Evolutionary conservation across 2,888 invertebrate species (phyloP).

Genomic region (Himalopsyche tibetana): DNA sequence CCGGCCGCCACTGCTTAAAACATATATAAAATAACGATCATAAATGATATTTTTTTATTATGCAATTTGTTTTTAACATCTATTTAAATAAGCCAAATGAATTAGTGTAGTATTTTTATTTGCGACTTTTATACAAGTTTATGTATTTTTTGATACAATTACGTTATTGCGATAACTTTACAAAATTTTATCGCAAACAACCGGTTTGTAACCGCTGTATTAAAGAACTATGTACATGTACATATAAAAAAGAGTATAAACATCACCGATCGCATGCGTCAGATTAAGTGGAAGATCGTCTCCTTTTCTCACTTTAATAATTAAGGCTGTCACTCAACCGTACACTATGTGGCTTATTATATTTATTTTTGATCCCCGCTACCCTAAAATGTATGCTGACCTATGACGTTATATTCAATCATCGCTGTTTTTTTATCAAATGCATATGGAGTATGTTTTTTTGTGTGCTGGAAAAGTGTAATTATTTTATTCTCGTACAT

Average conservation of each 20-base stretch:
- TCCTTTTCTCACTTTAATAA: conserved; percentile 23
- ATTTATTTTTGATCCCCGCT: conserved; percentile 20
- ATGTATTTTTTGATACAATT: no score
- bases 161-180: no score
- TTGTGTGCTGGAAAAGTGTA: neutral
- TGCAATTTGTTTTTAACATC: no score
- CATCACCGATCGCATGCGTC: conserved; percentile 29
- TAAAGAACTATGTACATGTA: neutral
- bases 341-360: conserved; percentile 23
- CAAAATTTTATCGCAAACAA: no score
- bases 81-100: no score
- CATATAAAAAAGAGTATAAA: neutral
- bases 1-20: no score
- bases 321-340: conserved; percentile 39
- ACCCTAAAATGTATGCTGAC: conserved; percentile 4
- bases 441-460: neutral
- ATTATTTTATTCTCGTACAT: no score
- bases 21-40: no score
- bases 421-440: conserved; percentile 11
- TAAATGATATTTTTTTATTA: no score
- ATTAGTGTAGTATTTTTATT: no score
- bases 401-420: conserved; percentile 25
- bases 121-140: no score
- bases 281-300: conserved; percentile 42
- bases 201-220: neutral